phyloP scores from a whole-genome alignment of 1,140 invertebrate species.

The Bursaphelenchus mucronatus region DNA sequence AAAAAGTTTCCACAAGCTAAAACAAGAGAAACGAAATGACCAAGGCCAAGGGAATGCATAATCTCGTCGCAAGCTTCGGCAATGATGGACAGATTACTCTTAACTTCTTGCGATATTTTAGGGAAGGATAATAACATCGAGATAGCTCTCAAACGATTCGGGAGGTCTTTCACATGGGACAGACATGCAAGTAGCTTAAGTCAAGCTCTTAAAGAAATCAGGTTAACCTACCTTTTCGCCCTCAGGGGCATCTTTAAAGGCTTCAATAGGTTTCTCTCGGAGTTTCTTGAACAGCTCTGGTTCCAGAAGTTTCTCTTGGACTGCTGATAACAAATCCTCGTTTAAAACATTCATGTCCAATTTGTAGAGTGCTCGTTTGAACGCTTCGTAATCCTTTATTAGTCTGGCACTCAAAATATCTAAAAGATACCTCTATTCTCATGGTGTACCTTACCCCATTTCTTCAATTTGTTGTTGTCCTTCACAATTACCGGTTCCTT shows the following conservation, averaged over 20 bases:
- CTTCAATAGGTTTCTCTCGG: conserved; percentile 15
- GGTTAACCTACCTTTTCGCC: conserved; percentile 27
- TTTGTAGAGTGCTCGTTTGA: conserved; percentile 33
- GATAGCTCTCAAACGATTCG: conserved; percentile 38
- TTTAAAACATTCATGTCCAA: conserved; percentile 24
- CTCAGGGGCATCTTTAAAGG: conserved; percentile 32
- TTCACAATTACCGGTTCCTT: conserved; percentile 37
- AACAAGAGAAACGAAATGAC: conserved; percentile 33
- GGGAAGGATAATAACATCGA: conserved; percentile 32
- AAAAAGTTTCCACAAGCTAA: conserved; percentile 43
- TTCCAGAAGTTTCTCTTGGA: conserved; percentile 10
- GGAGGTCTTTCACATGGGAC: conserved; percentile 34
- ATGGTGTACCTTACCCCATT: conserved; percentile 22
- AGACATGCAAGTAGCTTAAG: conserved; percentile 41
- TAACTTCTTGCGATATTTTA: conserved; percentile 27
- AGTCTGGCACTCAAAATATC: conserved; percentile 43
- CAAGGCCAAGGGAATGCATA: conserved; percentile 24
- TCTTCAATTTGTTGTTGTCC: conserved; percentile 33
- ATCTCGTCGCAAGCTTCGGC: conserved; percentile 43
- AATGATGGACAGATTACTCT: conserved; percentile 34
- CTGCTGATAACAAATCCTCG: conserved; percentile 7
- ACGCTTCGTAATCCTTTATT: conserved; percentile 29
- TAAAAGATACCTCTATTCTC: conserved; percentile 26
- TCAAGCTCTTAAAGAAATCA: not conserved
- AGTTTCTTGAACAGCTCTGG: conserved; percentile 27